Conservation (phyloP, 2,113 vertebrate genomes). For the Lepus timidus region DNA sequence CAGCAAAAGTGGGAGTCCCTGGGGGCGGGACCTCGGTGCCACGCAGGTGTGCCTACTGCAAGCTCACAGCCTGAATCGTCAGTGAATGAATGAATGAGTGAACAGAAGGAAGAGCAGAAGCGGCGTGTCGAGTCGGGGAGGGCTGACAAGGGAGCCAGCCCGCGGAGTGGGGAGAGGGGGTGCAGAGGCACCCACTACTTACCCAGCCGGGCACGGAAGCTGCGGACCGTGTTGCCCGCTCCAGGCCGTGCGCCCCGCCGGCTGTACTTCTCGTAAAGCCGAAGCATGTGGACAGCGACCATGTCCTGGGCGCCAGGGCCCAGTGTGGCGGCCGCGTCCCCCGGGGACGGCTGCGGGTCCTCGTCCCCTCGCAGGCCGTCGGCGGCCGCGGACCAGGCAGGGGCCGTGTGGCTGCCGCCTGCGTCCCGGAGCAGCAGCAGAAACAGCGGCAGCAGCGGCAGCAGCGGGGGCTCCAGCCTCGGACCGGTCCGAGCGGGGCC, state of each 20-base stretch:
- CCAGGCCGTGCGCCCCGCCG: slow-evolving; percentile 87
- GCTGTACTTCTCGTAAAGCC: slow-evolving; percentile 94
- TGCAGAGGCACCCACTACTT: slow-evolving; percentile 75
- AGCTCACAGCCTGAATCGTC: not conserved
- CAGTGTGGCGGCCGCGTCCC: slow-evolving; percentile 45
- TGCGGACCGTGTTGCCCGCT: slow-evolving; percentile 94
- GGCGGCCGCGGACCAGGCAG: not conserved
- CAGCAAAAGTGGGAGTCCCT: not conserved
- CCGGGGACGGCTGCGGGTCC: slow-evolving; percentile 59
- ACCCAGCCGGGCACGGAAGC: slow-evolving; percentile 92
- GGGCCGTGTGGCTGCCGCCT: slow-evolving; percentile 49
- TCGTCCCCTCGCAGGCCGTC: slow-evolving; percentile 38
- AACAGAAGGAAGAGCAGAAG: not conserved
- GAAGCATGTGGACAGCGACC: slow-evolving; percentile 93
- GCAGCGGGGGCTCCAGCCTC: slow-evolving; percentile 4
- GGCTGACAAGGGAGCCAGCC: not conserved
- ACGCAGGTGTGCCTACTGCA: not conserved
- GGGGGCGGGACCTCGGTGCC: not conserved
- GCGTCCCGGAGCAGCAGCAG: slow-evolving; percentile 59
- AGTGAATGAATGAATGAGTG: not conserved
- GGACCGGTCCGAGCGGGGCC: slow-evolving; percentile 58
- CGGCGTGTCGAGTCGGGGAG: not conserved
- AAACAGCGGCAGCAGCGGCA: slow-evolving; percentile 73
- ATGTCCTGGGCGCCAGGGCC: slow-evolving; percentile 87
- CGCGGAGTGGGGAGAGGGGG: not conserved